A percentile compares a stretch with the other conserved stretches of the same genome.
Conservation (phyloP, 2,797 vertebrate species). For the Schizopygopsis pylzovi region DNA sequence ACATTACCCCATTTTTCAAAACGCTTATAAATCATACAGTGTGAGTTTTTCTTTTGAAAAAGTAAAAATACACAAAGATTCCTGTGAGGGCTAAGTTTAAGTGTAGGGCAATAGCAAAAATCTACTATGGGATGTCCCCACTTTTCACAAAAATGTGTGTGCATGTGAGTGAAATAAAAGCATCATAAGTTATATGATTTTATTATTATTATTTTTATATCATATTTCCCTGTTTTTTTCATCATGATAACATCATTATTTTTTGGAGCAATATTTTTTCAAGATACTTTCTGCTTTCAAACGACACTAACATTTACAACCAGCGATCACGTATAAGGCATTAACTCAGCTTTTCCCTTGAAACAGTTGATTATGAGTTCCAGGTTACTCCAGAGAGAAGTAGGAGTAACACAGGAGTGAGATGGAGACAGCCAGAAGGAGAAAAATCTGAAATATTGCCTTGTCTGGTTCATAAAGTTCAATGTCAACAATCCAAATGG, state of each 20-base stretch:
- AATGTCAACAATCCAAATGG: constrained; percentile 62
- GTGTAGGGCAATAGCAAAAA: too few species aligned
- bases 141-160: too few species aligned
- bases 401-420: constrained; percentile 58
- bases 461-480: constrained; percentile 61
- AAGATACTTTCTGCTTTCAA: not conserved
- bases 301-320: not conserved
- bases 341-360: constrained; percentile 34
- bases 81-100: too few species aligned
- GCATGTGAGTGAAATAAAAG: not conserved
- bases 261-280: constrained; percentile 1
- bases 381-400: constrained; percentile 20
- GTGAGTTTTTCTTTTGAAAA: too few species aligned
- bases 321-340: constrained; percentile 26
- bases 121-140: too few species aligned
- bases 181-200: not conserved
- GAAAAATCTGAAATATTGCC: constrained; percentile 60
- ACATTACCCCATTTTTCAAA: too few species aligned
- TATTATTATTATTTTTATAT: not conserved
- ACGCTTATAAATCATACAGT: too few species aligned
- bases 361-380: constrained; percentile 18
- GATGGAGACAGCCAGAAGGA: constrained; percentile 55
- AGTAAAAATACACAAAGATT: too few species aligned
- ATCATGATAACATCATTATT: not conserved
- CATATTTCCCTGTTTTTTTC: not conserved